phyloP scores from a whole-genome alignment of 2,888 invertebrate species.

The Polia nebulosa region DNA sequence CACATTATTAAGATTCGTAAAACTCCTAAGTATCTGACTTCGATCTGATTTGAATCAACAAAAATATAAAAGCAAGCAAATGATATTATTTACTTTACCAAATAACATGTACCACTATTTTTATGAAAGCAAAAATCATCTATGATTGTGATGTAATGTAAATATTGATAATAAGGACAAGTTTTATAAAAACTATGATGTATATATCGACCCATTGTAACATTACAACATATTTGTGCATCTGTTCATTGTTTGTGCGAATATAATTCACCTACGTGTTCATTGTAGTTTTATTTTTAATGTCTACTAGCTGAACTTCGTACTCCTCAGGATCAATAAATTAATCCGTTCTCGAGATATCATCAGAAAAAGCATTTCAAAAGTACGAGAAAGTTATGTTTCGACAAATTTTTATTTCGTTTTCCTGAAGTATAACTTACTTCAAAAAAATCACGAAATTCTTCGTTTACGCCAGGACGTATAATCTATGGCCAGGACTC shows the following conservation, averaged over 20 bases:
- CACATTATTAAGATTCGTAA: neutral
- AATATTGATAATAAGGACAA: constrained; percentile 76
- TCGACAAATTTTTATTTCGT: too few species aligned
- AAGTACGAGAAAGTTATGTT: too few species aligned
- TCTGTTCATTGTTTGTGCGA: constrained; percentile 85
- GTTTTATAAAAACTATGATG: constrained; percentile 78
- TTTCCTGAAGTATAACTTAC: too few species aligned
- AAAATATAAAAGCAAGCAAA: constrained; percentile 26
- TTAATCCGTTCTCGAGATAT: too few species aligned
- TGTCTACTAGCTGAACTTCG: neutral
- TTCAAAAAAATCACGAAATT: too few species aligned
- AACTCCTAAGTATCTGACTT: constrained; percentile 13
- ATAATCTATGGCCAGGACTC: too few species aligned
- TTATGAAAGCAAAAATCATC: constrained; percentile 58
- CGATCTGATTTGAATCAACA: constrained; percentile 47
- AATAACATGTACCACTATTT: constrained; percentile 44
- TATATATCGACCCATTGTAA: constrained; percentile 65
- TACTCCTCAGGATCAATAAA: too few species aligned
- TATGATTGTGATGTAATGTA: constrained; percentile 76
- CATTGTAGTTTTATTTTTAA: constrained; percentile 66
- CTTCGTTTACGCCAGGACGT: too few species aligned
- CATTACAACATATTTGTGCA: constrained; percentile 76
- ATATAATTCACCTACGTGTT: constrained; percentile 82
- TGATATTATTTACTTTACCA: constrained; percentile 52
- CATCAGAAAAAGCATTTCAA: too few species aligned